These are phyloP conservation scores for Sebastolobus alascanus DNA, from an alignment of 2,797 vertebrate species.

Conservation along the genomic window DNA sequence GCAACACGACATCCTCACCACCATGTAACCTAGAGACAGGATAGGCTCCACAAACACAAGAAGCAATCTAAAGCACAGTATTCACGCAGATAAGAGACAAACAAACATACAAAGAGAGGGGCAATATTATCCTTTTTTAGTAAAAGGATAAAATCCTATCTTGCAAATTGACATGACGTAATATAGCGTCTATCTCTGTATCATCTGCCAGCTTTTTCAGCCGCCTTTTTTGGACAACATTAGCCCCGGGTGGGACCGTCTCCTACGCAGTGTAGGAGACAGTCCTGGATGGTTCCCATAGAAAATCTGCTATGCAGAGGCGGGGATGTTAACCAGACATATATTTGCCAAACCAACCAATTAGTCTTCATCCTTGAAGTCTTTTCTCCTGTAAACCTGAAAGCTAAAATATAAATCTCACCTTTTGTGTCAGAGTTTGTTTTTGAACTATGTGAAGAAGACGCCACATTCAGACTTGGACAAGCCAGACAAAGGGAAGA, in stretches of 20 bases:
- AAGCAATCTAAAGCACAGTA: too few species aligned
- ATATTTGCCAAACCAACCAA: background rate
- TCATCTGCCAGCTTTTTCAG: background rate
- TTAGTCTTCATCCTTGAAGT: background rate
- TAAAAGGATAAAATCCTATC: background rate
- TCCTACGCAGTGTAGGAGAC: background rate
- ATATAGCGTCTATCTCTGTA: too few species aligned
- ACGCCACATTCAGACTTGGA: background rate
- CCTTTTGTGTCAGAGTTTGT: background rate
- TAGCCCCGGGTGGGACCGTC: background rate
- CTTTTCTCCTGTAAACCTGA: background rate
- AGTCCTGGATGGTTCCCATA: background rate
- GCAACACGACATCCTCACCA: fast-evolving
- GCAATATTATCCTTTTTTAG: too few species aligned
- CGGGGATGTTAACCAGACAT: background rate
- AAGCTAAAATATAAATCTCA: background rate
- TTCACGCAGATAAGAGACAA: too few species aligned
- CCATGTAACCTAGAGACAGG: too few species aligned
- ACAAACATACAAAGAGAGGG: too few species aligned
- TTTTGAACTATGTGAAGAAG: background rate
- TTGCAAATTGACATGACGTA: background rate
- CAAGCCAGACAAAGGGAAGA: background rate
- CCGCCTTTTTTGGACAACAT: background rate
- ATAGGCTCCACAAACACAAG: too few species aligned
- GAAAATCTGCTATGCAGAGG: background rate